Evolutionary conservation across 2,113 vertebrate genomes (phyloP), one percentile per base, ranked within the genome.

Genomic region (Catharus bicknelli): DNA sequence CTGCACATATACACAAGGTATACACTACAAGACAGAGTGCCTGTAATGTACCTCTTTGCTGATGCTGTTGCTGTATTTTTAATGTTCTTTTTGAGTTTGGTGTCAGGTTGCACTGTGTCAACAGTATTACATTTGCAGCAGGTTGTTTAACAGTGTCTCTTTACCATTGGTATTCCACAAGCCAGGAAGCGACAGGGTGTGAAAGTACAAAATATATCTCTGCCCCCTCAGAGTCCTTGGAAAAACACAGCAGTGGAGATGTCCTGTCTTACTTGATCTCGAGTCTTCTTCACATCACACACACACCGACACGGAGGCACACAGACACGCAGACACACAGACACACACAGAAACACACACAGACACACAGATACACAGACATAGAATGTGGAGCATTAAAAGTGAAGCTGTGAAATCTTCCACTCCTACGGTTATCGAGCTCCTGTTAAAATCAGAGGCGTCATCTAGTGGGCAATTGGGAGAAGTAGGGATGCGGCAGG

Each of bases 381-480:
- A 5, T 1, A 29, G 43, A 54, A 73, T 4, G 30, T 2, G 34
- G 48, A 66, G 53, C 69, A 53, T 7, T 0, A 45, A 32, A 48
- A 67, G 51, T 1, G 3, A 53, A 36, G 5, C 51, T n/a, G 6
- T 5, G 51, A 64, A 64, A 75, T 50, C 73, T 45, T 45, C 42
- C 32, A 0, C 14, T 54, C 43, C 14, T 3, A 2, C 0, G 3
- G 68, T 13, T 74, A 32, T 34, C 1, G 5, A 70, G 34, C 83
- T 88, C 42, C 94, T 90, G 67, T 90, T 94, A 92, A 90, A 97
- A 93, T 93, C 97, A 94, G 95, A 97, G 92, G 95, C 94, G 95
- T 91, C 97, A 96, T 96, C 97, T 98, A 97, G 97, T 73, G 97
- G 97, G 80, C 95, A 66, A 66, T 7, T 83, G 72, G 22, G 16